phyloP scores from a whole-genome alignment of 2,888 invertebrate genomes.

The Cataglyphis rosenhaueri region DNA sequence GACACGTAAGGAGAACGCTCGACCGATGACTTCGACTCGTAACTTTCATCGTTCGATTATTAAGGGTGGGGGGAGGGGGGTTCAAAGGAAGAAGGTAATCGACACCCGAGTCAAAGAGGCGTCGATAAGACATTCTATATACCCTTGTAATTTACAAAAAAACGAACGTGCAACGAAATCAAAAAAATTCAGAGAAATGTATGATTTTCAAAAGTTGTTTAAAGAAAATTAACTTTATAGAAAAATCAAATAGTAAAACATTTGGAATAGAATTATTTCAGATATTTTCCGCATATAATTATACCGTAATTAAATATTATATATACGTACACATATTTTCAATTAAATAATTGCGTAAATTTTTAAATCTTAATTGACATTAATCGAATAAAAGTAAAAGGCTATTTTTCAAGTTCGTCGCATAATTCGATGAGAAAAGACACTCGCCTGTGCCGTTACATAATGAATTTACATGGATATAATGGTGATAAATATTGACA shows the following conservation, averaged over 20 bases:
- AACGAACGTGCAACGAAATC: neutral
- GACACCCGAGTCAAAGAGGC: neutral
- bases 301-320: neutral
- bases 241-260: neutral
- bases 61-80: neutral
- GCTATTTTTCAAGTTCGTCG: slow-evolving; percentile 15
- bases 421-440: neutral
- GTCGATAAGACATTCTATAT: slow-evolving; percentile 35
- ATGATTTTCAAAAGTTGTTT: neutral
- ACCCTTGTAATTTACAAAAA: slow-evolving; percentile 18
- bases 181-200: neutral
- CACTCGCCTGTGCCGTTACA: slow-evolving; percentile 45
- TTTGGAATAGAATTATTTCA: neutral
- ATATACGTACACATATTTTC: neutral
- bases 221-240: neutral
- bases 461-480: slow-evolving; percentile 2
- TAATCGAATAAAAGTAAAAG: neutral
- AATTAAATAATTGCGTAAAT: slow-evolving; percentile 4
- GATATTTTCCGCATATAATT: neutral
- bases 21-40: slow-evolving; percentile 36
- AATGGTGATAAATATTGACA: neutral
- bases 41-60: slow-evolving; percentile 44
- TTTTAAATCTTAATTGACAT: neutral
- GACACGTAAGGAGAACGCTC: slow-evolving; percentile 20
- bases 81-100: neutral